A percentile compares a stretch with the other conserved stretches of the same genome.
Evolutionary conservation across 1,140 invertebrate genomes (phyloP).

Genomic region (Bombus ignitus): DNA sequence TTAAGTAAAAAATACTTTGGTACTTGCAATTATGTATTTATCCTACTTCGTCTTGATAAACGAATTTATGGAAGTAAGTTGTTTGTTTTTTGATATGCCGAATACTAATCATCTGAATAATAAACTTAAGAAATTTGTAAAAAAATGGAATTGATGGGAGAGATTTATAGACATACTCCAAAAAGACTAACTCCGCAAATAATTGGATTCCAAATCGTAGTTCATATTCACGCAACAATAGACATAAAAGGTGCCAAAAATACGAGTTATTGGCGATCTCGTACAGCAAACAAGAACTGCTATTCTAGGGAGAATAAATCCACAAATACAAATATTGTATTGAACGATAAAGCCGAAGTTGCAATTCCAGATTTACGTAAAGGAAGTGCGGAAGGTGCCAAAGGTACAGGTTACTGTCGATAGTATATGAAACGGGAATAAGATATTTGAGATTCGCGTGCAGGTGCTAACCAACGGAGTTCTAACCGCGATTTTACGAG

Average conservation of each 20-base stretch:
- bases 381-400: neutral
- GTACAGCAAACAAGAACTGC: neutral
- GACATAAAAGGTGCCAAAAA: neutral
- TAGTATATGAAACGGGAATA: neutral
- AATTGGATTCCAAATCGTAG: neutral
- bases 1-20: neutral
- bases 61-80: neutral
- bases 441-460: neutral
- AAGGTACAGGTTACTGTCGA: neutral
- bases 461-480: slow-evolving; percentile 14
- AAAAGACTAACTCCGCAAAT: neutral
- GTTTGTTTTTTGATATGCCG: neutral
- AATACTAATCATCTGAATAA: neutral
- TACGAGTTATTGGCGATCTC: neutral
- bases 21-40: neutral
- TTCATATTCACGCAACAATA: neutral
- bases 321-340: too few relatives aligned
- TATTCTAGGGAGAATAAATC: neutral
- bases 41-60: neutral
- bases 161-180: neutral
- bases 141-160: neutral
- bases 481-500: slow-evolving; percentile 54
- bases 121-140: neutral
- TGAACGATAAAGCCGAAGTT: neutral
- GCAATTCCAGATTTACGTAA: neutral